Conservation (phyloP, 2,113 vertebrate genomes). For the Myiozetetes cayanensis region DNA sequence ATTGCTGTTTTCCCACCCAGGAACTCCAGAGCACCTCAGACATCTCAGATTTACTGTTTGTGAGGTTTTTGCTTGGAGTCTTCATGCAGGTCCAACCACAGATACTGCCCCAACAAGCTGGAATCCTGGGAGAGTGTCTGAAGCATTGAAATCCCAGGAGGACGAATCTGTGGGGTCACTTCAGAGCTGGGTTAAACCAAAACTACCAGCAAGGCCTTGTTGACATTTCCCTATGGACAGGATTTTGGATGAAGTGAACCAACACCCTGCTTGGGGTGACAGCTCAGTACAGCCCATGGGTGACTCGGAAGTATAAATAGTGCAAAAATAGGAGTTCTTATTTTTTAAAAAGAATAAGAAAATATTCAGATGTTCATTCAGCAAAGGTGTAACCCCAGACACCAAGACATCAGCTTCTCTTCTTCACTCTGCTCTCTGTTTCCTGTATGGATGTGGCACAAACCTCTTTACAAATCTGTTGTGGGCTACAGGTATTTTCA, state of each 20-base stretch:
- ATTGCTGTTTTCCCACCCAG: not conserved
- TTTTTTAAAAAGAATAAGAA: not conserved
- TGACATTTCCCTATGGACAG: not conserved
- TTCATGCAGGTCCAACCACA: not conserved
- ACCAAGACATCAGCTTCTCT: not conserved
- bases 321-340: not conserved
- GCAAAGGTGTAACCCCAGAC: not conserved
- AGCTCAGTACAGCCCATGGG: not conserved
- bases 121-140: not conserved
- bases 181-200: not conserved
- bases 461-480: not conserved
- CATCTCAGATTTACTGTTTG: not conserved
- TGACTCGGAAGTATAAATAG: not conserved
- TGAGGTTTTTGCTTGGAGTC: not conserved
- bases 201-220: not conserved
- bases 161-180: not conserved
- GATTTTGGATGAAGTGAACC: not conserved
- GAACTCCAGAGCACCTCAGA: not conserved
- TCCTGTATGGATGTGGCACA: not conserved
- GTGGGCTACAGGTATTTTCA: not conserved
- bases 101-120: not conserved
- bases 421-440: not conserved
- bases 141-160: not conserved
- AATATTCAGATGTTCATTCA: not conserved
- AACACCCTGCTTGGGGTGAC: not conserved